A percentile compares a stretch with the other conserved stretches of the same genome.
These are phyloP conservation scores for Sphyrna mokarran DNA, from an alignment of 2,113 vertebrate species.

Conservation along the genomic window DNA sequence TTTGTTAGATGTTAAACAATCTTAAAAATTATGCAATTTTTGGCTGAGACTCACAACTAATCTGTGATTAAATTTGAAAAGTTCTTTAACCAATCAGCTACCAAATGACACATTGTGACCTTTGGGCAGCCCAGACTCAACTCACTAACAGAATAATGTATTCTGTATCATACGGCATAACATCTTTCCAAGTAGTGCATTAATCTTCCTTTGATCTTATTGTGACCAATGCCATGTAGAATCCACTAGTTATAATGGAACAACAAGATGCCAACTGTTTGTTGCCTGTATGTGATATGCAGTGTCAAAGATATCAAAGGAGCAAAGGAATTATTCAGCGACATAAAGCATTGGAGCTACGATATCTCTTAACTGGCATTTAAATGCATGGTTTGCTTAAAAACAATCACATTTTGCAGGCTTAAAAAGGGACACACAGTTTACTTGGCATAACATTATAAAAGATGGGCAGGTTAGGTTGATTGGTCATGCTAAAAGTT, in stretches of 20 bases:
- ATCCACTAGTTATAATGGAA: background rate
- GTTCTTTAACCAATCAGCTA: background rate
- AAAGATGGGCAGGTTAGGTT: too few species aligned
- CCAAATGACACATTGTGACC: background rate
- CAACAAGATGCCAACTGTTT: background rate
- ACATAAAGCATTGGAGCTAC: background rate
- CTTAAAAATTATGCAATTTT: background rate
- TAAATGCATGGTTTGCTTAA: background rate
- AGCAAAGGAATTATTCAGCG: background rate
- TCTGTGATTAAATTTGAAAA: background rate
- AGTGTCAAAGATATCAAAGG: background rate
- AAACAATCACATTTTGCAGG: background rate
- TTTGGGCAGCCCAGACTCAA: background rate
- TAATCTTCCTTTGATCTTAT: background rate
- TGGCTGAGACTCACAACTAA: background rate
- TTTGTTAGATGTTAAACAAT: background rate
- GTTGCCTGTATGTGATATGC: background rate
- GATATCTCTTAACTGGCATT: background rate
- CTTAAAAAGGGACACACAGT: background rate
- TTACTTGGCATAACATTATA: background rate
- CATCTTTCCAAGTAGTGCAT: background rate
- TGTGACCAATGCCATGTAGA: background rate
- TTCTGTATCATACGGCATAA: background rate
- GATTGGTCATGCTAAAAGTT: too few species aligned
- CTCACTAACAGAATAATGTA: background rate